A percentile compares a stretch with the other conserved stretches of the same genome.
These are phyloP conservation scores for Phymorhynchus buccinoides DNA, from an alignment of 1,140 invertebrate genomes.

Conservation along the genomic window DNA sequence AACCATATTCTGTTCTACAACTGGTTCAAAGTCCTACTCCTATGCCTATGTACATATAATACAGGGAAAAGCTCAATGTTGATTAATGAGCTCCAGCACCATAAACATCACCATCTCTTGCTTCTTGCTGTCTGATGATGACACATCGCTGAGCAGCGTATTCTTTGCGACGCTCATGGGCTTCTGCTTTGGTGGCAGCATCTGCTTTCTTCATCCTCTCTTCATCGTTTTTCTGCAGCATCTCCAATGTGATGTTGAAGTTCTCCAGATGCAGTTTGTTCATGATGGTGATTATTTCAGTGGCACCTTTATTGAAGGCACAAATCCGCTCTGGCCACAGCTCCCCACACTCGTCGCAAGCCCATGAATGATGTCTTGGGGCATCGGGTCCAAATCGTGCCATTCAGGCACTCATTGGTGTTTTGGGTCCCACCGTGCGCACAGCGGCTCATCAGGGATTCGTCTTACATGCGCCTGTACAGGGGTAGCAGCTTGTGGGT, in stretches of 20 bases:
- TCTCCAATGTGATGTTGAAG: neutral
- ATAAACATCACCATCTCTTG: slow-evolving; percentile 8
- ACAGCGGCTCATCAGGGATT: neutral
- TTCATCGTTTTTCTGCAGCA: neutral
- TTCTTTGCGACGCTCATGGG: neutral
- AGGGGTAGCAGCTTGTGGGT: neutral
- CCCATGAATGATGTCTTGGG: slow-evolving; percentile 25
- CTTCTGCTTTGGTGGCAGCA: neutral
- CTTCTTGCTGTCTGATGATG: neutral
- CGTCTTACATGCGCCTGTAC: neutral
- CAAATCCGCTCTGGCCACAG: neutral
- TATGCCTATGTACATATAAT: too few relatives aligned
- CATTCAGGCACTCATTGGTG: slow-evolving; percentile 25
- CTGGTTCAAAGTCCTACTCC: too few relatives aligned
- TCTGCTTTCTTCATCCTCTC: neutral
- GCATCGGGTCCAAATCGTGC: neutral
- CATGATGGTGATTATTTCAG: neutral
- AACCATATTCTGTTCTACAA: too few relatives aligned
- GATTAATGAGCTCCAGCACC: neutral
- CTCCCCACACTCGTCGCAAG: neutral
- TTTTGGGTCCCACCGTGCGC: slow-evolving; percentile 13
- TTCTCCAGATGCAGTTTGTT: neutral
- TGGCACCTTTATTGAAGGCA: neutral
- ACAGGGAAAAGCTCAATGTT: too few relatives aligned
- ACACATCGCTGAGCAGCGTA: neutral